phyloP scores from a whole-genome alignment of 2,797 vertebrate species.

The Danio kyathit region DNA sequence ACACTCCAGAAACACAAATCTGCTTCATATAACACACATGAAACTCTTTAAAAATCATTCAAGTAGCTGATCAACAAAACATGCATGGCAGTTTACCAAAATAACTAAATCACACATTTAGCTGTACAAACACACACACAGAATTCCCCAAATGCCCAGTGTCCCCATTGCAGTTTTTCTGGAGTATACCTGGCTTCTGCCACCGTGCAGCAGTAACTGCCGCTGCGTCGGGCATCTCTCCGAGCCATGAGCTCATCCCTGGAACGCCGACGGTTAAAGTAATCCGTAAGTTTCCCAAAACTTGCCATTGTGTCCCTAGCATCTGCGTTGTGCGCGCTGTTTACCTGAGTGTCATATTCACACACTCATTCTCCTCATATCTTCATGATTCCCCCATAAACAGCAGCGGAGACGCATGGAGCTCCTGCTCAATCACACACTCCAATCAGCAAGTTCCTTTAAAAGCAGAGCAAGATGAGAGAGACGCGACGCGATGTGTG shows the following conservation, averaged over 20 bases:
- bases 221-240: constrained; percentile 83
- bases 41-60: no score
- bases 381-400: background rate
- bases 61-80: background rate
- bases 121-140: constrained; percentile 9
- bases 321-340: background rate
- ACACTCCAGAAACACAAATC: background rate
- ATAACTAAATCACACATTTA: background rate
- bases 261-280: constrained; percentile 91
- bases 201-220: constrained; percentile 90
- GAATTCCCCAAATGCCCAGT: background rate
- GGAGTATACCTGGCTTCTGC: constrained; percentile 88
- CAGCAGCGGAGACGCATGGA: background rate
- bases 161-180: background rate
- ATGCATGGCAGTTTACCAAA: background rate
- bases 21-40: background rate
- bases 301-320: constrained; percentile 80
- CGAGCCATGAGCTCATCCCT: constrained; percentile 84
- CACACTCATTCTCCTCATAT: constrained; percentile 16
- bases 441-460: constrained; percentile 52
- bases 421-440: constrained; percentile 3
- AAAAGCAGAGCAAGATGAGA: constrained; percentile 14
- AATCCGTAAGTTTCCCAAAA: constrained; percentile 93
- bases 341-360: background rate
- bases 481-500: constrained; percentile 1